Evolutionary conservation across 2,888 invertebrate genomes (phyloP), one percentile per base, ranked within the genome.

Genomic region (Sthenelais limicola): DNA sequence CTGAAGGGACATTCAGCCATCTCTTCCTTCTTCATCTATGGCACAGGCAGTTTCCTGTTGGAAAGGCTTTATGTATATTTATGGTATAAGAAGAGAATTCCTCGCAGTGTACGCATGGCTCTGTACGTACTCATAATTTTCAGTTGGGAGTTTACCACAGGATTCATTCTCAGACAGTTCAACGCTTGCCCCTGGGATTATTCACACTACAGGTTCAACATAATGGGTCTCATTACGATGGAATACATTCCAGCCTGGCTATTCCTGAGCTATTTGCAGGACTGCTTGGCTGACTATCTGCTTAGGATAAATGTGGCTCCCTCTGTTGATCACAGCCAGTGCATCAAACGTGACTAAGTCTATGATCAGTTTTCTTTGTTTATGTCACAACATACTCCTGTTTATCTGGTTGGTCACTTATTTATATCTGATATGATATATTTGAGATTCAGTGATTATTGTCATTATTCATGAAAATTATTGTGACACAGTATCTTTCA

Each of bases 151-250:
- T 88, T 88, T 75, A 80, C 82, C 4, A 86, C 85, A 43, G 89
- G 89, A 3, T 78, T 84, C 28, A 52, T 88, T 33, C 82, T 89
- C 30, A 83, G 85, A 2, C 82, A 84, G 74, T 86, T 89, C 74
- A 84, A 86, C 72, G 88, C 88, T 0, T 89, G 89, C 77, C 89
- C 89, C 0, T 89, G 89, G 89, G 88, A 90, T 79, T 89, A 89
- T 80, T 82, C 81, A 56, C 87, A 88, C 51, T 89, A 88, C 80
- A 74, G 75, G 0, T 88, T 85, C 76, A 88, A 89, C 79, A 80
- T 89, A 48, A 84, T 86, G 80, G 89, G 89, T 4, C 82, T 89
- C 38, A 86, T 89, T 54, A 89, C 89, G 0, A 81, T 89, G 30
- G 88, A 89, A 76, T 89, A 89, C 75, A 88, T 88, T 5, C 89